Evolutionary conservation across 2,888 invertebrate species (phyloP).

Genomic region (Pyrocoelia pectoralis): DNA sequence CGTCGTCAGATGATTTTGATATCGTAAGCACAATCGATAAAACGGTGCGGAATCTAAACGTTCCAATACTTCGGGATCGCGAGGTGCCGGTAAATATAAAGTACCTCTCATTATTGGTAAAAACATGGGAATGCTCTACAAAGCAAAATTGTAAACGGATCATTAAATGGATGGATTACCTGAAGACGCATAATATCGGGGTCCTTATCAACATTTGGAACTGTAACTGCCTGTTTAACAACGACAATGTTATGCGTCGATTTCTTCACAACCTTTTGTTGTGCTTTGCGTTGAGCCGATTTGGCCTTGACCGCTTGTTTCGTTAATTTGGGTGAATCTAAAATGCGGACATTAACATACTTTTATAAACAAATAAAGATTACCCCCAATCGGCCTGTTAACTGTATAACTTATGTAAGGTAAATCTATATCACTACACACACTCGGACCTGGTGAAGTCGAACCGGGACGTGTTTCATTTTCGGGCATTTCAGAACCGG

Average conservation of each 20-base stretch:
- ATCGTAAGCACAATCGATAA: conserved; percentile 78
- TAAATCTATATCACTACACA: conserved; percentile 88
- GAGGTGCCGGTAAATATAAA: conserved; percentile 81
- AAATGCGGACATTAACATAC: conserved; percentile 26
- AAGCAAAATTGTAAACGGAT: conserved; percentile 1
- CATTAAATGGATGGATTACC: conserved; percentile 54
- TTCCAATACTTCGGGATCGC: conserved; percentile 89
- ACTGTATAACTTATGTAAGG: conserved; percentile 93
- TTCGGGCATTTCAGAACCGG: conserved; percentile 50
- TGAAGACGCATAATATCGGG: conserved; percentile 76
- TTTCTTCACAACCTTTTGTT: conserved; percentile 60
- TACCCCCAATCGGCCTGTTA: conserved; percentile 86
- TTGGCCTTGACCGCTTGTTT: conserved; percentile 60
- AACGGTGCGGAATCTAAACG: conserved; percentile 70
- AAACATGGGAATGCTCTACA: conserved; percentile 86
- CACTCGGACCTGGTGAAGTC: conserved; percentile 85
- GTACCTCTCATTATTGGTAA: conserved; percentile 92
- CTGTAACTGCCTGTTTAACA: conserved; percentile 75
- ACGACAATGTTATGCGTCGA: conserved; percentile 80
- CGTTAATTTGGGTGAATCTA: conserved; percentile 84
- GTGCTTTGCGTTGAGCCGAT: conserved; percentile 51
- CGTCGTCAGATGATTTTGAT: conserved; percentile 84
- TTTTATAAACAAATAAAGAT: too few relatives aligned
- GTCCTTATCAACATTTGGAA: conserved; percentile 73
- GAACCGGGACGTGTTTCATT: conserved; percentile 69